Base-by-base conservation (phyloP, 2,797 vertebrate species). In the Microctenopoma lineatum region DNA sequence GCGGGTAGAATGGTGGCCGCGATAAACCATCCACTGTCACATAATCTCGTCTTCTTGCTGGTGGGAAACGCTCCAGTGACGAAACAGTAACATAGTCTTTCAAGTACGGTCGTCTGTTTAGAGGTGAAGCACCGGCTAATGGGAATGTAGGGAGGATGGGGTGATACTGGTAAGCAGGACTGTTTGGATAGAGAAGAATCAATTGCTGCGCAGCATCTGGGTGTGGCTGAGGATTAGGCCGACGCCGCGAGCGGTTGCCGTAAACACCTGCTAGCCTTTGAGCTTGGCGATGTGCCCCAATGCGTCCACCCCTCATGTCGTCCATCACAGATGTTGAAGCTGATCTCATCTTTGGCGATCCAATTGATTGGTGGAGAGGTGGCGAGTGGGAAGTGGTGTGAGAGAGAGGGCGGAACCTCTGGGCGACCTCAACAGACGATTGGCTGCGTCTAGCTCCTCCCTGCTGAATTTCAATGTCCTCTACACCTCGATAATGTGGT, bases 111-210 rank as follows among this genome's bases (percentile, higher is more conserved):
- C 11, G 56, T 69, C 70, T 77, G 69, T 25, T 85, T 32, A 70
- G 77, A 1, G 74, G 85, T 0, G 25, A 77, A 4, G 82, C 73
- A 0, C 68, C 61, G 0, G 81, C 45, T 3, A 92, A 70, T 0
- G 94, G 91, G 68, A 94, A 95, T 0, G 91, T 81, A 4, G 94
- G 94, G 2, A 94, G 89, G 25, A 93, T 70, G 0, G 93, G 93
- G 75, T 87, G 94, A 42, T 90, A 94, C 73, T 90, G 92, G 66
- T 91, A 89, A 18, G 92, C 90, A 0, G 93, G 92, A 14, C 75
- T 87, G 58, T 91, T 94, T 6, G 94, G 93, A 66, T 94, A 95
- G 1, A 94, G 91, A 6, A 98, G 83, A 73, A 95, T 25, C 88
- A 96, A 0, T 88, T 96, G 93, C 93, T 97, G 74, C 52, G 92